Conservation (phyloP, 2,888 invertebrate species). For the Oxycera nigricornis region DNA sequence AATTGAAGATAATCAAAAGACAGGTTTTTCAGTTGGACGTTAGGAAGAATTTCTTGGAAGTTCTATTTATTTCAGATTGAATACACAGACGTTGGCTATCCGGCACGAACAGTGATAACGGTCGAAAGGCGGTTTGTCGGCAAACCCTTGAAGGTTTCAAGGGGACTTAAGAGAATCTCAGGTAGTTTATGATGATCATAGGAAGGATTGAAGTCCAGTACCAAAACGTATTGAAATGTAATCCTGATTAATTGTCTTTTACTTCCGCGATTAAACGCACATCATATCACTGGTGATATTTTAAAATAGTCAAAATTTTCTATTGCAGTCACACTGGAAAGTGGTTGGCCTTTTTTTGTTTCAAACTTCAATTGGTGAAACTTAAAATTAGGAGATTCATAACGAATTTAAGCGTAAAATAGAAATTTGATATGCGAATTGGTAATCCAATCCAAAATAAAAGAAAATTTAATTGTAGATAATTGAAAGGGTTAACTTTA, state of each 20-base stretch:
- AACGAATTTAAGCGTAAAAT: too few species aligned
- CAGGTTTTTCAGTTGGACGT: slow-evolving; percentile 27
- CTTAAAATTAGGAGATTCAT: too few species aligned
- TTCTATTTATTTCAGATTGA: slow-evolving; percentile 24
- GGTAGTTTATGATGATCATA: not conserved
- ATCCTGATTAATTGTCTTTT: slow-evolving; percentile 33
- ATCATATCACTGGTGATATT: not conserved
- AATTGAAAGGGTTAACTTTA: too few species aligned
- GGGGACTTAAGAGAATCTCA: not conserved
- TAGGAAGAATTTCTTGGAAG: slow-evolving; percentile 36
- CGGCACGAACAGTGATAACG: not conserved
- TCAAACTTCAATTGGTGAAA: too few species aligned
- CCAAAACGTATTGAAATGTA: slow-evolving; percentile 1
- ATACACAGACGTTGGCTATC: too few species aligned
- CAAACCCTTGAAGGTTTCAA: slow-evolving; percentile 7
- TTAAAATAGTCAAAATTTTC: too few species aligned
- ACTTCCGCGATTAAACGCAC: slow-evolving; percentile 14
- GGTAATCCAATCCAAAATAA: too few species aligned
- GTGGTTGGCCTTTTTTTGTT: too few species aligned
- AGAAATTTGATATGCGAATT: too few species aligned
- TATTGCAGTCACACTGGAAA: too few species aligned
- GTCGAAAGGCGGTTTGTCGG: slow-evolving; percentile 17
- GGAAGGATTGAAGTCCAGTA: slow-evolving; percentile 26
- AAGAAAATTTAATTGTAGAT: too few species aligned
- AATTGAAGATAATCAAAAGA: slow-evolving; percentile 30